Base-by-base conservation (phyloP, 2,797 vertebrate species). In the Picus viridis region DNA sequence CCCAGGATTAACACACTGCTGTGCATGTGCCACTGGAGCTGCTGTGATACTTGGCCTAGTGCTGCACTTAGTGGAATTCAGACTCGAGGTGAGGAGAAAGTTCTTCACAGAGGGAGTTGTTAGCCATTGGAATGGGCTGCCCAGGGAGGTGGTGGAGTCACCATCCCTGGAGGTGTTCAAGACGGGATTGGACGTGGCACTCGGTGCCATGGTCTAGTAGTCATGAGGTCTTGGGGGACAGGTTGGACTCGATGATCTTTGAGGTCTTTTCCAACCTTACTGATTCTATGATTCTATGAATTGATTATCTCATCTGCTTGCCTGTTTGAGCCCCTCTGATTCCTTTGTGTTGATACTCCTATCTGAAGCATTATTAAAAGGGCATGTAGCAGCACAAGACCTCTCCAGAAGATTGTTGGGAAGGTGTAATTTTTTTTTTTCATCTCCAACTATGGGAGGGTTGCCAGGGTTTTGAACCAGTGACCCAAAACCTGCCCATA, bases 1-100 rank as follows among this genome's bases (percentile, higher is more conserved):
- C 15, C 45, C 63, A 54, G 68, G 16, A 12, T 20, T 7, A 26
- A 54, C 30, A 30, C 18, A 7, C 22, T 27, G 75, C 41, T 34
- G 27, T 27, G 34, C 43, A 10, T 57, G 65, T 18, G 47, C 47
- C 8, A 4, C 26, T 0, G 0, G 24, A 71, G 16, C 51, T 49
- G 32, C 7, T 1, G 4, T 4, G 45, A 41, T 47, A 26, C 0
- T 1, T 53, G 41, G 58, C 9, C 8, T 30, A 61, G 30, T 14
- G 45, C 68, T 58, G 59, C 30, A 2, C 58, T 64, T 86, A 3
- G 2, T 64, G 1, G 0, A 11, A 10, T 34, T 34, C 8, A 34
- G 34, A 34, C 34, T 34, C 34, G 7, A 34, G 34, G 34, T 34
- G 34, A 34, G 34, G 34, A 34, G 34, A 34, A 34, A 34, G 34